A percentile compares a stretch with the other conserved stretches of the same genome.
These are phyloP conservation scores for Hydrotaea diabolus DNA, from an alignment of 2,888 invertebrate genomes.

Conservation along the genomic window DNA sequence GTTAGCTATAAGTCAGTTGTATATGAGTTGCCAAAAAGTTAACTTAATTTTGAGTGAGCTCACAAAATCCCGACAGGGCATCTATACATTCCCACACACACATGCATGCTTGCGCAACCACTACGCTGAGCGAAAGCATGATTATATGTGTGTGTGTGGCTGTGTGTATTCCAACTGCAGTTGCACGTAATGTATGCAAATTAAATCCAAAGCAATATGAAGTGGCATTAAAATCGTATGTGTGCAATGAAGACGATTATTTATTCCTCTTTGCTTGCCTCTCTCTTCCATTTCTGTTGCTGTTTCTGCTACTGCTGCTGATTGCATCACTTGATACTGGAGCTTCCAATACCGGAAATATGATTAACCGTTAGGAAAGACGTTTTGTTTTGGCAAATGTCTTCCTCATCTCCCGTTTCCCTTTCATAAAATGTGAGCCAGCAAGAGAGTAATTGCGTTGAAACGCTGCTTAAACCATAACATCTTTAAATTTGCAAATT, in stretches of 20 bases:
- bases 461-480: neutral
- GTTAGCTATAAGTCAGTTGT: too few relatives aligned
- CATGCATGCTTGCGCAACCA: too few relatives aligned
- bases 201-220: constrained; percentile 11
- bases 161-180: neutral
- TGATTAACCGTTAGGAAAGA: neutral
- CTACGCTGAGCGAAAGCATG: neutral
- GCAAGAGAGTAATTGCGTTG: too few relatives aligned
- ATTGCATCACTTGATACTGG: too few relatives aligned
- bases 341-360: neutral
- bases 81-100: too few relatives aligned
- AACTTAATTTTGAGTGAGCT: too few relatives aligned
- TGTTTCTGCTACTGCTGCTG: neutral
- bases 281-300: neutral
- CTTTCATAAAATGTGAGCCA: neutral
- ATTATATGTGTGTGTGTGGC: neutral
- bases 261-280: neutral
- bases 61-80: too few relatives aligned
- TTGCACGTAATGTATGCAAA: constrained; percentile 21
- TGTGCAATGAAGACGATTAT: neutral
- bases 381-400: neutral
- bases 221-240: constrained; percentile 13
- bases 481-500: neutral
- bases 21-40: too few relatives aligned
- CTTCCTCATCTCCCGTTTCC: too few relatives aligned